These are phyloP conservation scores for Channa maculata DNA, from an alignment of 2,113 vertebrate genomes.

Conservation along the genomic window DNA sequence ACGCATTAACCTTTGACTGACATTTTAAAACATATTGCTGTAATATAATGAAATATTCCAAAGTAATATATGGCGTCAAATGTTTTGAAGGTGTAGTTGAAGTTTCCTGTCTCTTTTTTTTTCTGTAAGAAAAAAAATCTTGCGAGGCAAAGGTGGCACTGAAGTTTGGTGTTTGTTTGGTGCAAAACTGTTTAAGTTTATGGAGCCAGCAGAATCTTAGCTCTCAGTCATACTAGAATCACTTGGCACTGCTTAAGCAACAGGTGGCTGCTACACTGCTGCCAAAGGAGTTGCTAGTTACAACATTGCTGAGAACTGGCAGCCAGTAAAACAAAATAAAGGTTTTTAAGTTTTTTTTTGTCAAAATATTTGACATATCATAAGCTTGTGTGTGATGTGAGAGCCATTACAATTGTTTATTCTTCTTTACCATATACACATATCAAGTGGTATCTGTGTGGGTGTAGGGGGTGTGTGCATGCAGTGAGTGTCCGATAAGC, in stretches of 20 bases:
- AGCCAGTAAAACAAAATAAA: slow-evolving; percentile 14
- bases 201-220: slow-evolving; percentile 6
- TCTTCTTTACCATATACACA: background rate
- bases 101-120: too few relatives aligned
- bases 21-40: too few relatives aligned
- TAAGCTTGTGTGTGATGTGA: background rate
- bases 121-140: too few relatives aligned
- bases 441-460: background rate
- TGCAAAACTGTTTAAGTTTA: slow-evolving; percentile 17
- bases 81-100: too few relatives aligned
- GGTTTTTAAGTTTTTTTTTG: background rate
- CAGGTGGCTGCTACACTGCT: slow-evolving; percentile 49
- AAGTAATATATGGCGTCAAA: too few relatives aligned
- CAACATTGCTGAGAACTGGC: slow-evolving; percentile 35
- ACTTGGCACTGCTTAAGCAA: slow-evolving; percentile 39
- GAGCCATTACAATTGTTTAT: background rate
- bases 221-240: slow-evolving; percentile 41
- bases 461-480: background rate
- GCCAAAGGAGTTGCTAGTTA: slow-evolving; percentile 41
- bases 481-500: background rate
- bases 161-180: background rate
- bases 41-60: too few relatives aligned
- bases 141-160: background rate
- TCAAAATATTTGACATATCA: background rate
- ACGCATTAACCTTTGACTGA: background rate